Base-by-base conservation (phyloP, 2,113 vertebrate species). In the Bubo blakistoni region DNA sequence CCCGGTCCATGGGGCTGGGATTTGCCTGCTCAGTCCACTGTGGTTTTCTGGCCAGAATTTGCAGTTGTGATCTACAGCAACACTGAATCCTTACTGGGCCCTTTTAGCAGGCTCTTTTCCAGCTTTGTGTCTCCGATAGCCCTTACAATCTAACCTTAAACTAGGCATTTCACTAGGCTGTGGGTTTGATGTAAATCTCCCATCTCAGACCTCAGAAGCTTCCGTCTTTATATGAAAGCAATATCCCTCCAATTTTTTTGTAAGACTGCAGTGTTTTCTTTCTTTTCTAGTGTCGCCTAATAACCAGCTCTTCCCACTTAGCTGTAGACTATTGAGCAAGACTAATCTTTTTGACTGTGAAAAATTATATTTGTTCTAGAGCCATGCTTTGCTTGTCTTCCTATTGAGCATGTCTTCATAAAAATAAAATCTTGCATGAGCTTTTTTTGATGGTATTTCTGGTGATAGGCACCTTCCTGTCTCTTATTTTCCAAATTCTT, bases 291-390 rank as follows among this genome's bases (percentile, higher is more conserved):
- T 80, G 54, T n/a, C 7, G 15, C 82, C 74, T 96, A 96, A 95
- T 93, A 94, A 93, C 90, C 73, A 70, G 44, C 87, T 96, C 81
- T 94, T 94, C 81, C 70, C 74, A 92, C 81, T 96, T 95, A 94
- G 63, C 87, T 93, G 74, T 88, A 86, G 91, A 94, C 52, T 96
- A 92, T 77, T 90, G 92, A 95, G 93, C 90, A 95, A 90, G 82
- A 96, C 96, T 96, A 97, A 97, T 97, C 94, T 94, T 94, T 80
- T 65, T 86, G 93, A 95, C 93, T 94, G 94, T 95, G 94, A 95
- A 94, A 92, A 96, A 96, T 96, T 66, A 13, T 86, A 95, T 96
- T 96, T 96, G 94, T 96, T 94, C 93, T 91, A 96, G 71, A 91
- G 78, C 81, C 49, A 88, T 76, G 84, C 90, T 95, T 95, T 94